These are phyloP conservation scores for Neomonachus schauinslandi DNA, from an alignment of 2,113 vertebrate species.

Conservation along the genomic window DNA sequence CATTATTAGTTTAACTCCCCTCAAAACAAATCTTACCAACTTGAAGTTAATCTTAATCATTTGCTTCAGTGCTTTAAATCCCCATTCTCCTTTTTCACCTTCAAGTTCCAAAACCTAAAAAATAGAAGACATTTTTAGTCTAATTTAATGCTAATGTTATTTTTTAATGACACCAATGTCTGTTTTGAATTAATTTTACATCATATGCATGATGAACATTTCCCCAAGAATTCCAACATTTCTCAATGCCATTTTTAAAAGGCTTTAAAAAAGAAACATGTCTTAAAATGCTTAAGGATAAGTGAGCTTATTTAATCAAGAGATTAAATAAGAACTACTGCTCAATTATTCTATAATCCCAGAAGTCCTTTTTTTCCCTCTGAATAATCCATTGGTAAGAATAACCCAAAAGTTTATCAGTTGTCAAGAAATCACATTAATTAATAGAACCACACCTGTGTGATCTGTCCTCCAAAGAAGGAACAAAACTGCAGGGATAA, in stretches of 20 bases:
- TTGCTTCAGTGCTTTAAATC: constrained; percentile 99
- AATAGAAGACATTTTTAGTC: constrained; percentile 66
- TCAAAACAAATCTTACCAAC: constrained; percentile 90
- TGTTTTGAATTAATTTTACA: constrained; percentile 59
- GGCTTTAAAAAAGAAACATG: neutral
- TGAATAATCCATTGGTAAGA: neutral
- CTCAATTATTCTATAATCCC: neutral
- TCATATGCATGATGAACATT: constrained; percentile 39
- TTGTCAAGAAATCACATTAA: constrained; percentile 39
- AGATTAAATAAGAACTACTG: constrained; percentile 28
- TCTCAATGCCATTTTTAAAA: constrained; percentile 39
- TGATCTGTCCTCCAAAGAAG: neutral
- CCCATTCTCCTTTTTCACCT: constrained; percentile 99
- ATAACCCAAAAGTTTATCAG: neutral
- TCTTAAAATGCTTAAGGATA: neutral
- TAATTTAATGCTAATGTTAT: neutral
- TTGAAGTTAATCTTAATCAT: constrained; percentile 99
- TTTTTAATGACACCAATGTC: constrained; percentile 33
- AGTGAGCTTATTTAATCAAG: neutral
- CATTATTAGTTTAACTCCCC: constrained; percentile 31
- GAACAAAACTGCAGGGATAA: neutral
- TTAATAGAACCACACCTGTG: neutral
- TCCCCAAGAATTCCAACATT: neutral
- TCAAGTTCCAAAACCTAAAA: constrained; percentile 98
- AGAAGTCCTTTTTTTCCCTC: neutral